Percentiles rank a stretch among this genome's conserved stretches.
phyloP scores from a whole-genome alignment of 1,140 invertebrate genomes.

The Caerostris darwini region DNA sequence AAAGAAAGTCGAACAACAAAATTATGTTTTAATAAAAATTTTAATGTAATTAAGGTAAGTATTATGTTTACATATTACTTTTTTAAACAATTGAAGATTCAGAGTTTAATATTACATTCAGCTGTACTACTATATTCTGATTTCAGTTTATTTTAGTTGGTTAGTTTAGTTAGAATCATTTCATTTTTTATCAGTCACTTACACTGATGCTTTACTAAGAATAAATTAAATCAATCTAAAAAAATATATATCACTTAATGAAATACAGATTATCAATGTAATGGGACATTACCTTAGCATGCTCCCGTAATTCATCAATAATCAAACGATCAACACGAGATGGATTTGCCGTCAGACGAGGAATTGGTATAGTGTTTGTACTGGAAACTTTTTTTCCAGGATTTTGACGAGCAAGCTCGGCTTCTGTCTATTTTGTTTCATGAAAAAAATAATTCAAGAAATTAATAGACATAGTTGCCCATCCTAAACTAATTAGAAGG shows the following conservation, averaged over 20 bases:
- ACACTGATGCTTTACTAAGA: background rate
- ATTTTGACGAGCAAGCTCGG: constrained; percentile 88
- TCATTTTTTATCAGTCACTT: background rate
- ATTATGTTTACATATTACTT: too few species aligned
- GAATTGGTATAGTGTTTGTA: constrained; percentile 90
- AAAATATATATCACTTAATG: background rate
- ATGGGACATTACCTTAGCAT: constrained; percentile 85
- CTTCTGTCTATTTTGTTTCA: constrained; percentile 85
- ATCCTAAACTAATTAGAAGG: too few species aligned
- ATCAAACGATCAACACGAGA: constrained; percentile 91
- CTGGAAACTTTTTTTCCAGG: constrained; percentile 91
- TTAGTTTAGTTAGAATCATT: too few species aligned
- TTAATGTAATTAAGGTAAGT: too few species aligned
- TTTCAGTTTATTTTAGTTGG: too few species aligned
- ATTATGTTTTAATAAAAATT: too few species aligned
- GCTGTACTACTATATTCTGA: too few species aligned
- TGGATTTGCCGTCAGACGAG: constrained; percentile 90
- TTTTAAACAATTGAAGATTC: too few species aligned
- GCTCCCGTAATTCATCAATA: constrained; percentile 91
- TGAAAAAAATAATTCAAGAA: background rate
- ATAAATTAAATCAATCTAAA: background rate
- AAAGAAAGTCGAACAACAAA: too few species aligned
- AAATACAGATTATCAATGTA: background rate
- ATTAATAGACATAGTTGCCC: too few species aligned
- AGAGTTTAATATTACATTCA: too few species aligned